Evolutionary conservation across 2,113 vertebrate genomes (phyloP).

Genomic region (Coryphaenoides rupestris): DNA sequence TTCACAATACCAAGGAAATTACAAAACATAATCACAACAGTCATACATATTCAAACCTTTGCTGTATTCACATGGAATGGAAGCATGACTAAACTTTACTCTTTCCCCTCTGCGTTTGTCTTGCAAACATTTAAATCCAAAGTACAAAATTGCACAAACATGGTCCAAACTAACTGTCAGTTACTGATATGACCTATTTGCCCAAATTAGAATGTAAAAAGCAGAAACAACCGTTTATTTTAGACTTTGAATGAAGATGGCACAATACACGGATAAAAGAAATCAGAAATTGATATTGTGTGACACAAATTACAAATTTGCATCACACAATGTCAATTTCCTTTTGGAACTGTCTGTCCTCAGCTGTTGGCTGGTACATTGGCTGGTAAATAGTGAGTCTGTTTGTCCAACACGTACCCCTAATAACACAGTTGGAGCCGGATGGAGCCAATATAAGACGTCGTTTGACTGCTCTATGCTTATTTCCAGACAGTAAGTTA

Average conservation of each 20-base stretch:
- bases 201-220: not conserved
- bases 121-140: constrained; percentile 2
- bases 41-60: not conserved
- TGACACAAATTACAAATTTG: constrained; percentile 16
- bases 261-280: not conserved
- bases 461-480: not conserved
- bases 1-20: not conserved
- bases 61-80: not conserved
- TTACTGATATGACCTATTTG: not conserved
- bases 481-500: constrained; percentile 41
- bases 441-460: constrained; percentile 13
- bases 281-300: not conserved
- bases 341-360: constrained; percentile 47
- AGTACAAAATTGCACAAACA: constrained; percentile 21
- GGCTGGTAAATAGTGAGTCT: constrained; percentile 53
- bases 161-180: not conserved
- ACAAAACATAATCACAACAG: not conserved
- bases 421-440: constrained; percentile 17
- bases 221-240: not conserved
- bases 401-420: not conserved
- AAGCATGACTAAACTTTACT: not conserved
- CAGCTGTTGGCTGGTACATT: constrained; percentile 37
- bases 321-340: constrained; percentile 23
- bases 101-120: not conserved
- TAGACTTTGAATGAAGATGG: not conserved